Conservation (phyloP, 2,113 vertebrate genomes). For the Chloroceryle aenea region DNA sequence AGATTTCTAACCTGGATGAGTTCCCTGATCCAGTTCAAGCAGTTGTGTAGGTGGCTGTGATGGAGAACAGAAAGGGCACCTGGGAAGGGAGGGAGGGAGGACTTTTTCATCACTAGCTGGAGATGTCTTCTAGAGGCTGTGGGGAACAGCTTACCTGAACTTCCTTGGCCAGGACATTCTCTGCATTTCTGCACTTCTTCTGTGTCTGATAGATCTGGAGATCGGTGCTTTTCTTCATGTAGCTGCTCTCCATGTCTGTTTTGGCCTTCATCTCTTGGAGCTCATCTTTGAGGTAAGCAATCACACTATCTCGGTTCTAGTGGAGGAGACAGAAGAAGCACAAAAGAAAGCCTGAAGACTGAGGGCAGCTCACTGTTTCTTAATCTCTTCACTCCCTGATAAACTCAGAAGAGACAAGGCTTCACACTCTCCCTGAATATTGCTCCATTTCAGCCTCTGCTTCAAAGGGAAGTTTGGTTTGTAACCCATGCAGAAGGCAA, state of each 20-base stretch:
- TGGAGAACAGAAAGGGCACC: neutral
- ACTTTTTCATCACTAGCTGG: neutral
- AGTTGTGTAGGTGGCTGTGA: neutral
- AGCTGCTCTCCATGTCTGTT: constrained; percentile 72
- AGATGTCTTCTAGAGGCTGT: neutral
- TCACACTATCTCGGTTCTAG: constrained; percentile 73
- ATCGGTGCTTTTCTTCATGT: constrained; percentile 74
- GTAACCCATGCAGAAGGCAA: neutral
- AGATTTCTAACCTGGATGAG: neutral
- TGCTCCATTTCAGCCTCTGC: neutral
- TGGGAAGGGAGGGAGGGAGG: neutral
- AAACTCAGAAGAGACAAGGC: neutral
- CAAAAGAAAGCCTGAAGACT: neutral
- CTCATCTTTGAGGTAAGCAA: constrained; percentile 77
- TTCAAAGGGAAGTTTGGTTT: neutral
- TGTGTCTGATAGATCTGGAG: constrained; percentile 78
- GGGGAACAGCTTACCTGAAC: constrained; percentile 65
- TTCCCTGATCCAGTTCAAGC: neutral
- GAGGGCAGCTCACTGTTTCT: neutral
- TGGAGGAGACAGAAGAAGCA: neutral
- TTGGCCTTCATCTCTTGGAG: constrained; percentile 79
- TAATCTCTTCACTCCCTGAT: neutral
- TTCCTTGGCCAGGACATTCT: constrained; percentile 73
- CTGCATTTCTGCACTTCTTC: constrained; percentile 73
- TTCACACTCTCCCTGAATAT: neutral